Evolutionary conservation across 2,888 invertebrate genomes (phyloP).

Genomic region (Chrysolina americana): DNA sequence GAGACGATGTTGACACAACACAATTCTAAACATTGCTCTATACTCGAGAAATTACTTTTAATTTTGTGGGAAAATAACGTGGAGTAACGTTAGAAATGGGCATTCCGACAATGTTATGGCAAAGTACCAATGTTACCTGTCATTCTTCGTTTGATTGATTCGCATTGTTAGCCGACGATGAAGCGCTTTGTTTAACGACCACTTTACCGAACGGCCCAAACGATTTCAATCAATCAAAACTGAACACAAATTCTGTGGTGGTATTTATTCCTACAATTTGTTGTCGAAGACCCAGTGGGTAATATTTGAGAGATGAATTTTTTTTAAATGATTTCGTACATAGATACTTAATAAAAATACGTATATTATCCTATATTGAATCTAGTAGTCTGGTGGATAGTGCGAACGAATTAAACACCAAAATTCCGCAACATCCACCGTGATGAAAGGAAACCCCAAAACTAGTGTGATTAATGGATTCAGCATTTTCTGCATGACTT

Average conservation of each 20-base stretch:
- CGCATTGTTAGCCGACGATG: neutral
- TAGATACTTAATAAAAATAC: too few relatives aligned
- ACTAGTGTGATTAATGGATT: neutral
- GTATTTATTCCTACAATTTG: neutral
- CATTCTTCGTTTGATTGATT: slow-evolving; percentile 14
- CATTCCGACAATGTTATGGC: slow-evolving; percentile 16
- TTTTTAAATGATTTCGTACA: too few relatives aligned
- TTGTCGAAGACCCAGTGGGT: too few relatives aligned
- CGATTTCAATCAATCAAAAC: too few relatives aligned
- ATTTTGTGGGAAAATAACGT: slow-evolving; percentile 39
- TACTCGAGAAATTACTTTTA: slow-evolving; percentile 26
- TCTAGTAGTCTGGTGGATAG: too few relatives aligned
- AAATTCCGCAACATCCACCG: too few relatives aligned
- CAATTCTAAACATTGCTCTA: slow-evolving; percentile 27
- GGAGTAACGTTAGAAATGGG: slow-evolving; percentile 20
- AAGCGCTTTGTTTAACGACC: neutral
- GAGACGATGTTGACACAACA: slow-evolving; percentile 31
- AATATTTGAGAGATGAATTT: too few relatives aligned
- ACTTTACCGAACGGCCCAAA: neutral
- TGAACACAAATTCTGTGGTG: neutral
- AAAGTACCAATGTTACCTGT: slow-evolving; percentile 22
- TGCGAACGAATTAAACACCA: too few relatives aligned
- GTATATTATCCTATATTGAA: too few relatives aligned
- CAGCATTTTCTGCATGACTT: neutral
- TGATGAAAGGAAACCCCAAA: neutral